Base-by-base conservation (phyloP, 64 coral and sea anemone species). In the Acropora yongei region DNA sequence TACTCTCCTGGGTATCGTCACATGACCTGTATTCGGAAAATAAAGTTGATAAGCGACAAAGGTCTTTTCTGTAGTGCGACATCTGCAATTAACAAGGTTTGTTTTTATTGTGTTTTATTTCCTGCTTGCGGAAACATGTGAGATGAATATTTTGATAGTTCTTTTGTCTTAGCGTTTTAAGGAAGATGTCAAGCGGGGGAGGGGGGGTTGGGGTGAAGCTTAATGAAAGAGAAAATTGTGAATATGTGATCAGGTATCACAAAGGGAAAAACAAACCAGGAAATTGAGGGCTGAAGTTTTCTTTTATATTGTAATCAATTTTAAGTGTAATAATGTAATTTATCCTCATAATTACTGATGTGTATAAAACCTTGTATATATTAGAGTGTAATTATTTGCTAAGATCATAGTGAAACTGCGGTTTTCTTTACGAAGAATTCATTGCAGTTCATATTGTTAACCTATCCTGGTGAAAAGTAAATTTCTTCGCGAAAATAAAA, bases 301-400 rank as follows among this genome's bases (percentile, higher is more conserved):
- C 18, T 80, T 80, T 44, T 57, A 80, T 57, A 80, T 80, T 53
- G n/a, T 57, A 57, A 30, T 57, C 47, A 57, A 55, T 20, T 41
- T 8, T 39, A 57, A 57, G 50, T 57, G 12, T 80, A 80, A 80
- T 57, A 12, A 9, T 12, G 4, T 51, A 2, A 3, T 4, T 41
- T 13, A 18, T n/a, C 13, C 17, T 13, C 5, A 50, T 78, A 55
- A 5, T 55, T 14, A 18, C 16, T 63, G 7, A 63, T 63, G 60
- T 14, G 6, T 12, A 13, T 48, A 1, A 80, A 8, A 55, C n/a
- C n/a, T 19, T 80, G 78, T 80, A 57, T 55, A 80, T 55, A 80
- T 80, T 80, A 19, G 17, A 57, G n/a, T 20, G 47, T 78, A 80
- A 10, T 17, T 57, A 58, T 2, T 18, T 19, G 13, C 12, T 8